These are phyloP conservation scores for Caenorhabditis uteleia DNA, from an alignment of 2,888 invertebrate genomes.

Conservation along the genomic window DNA sequence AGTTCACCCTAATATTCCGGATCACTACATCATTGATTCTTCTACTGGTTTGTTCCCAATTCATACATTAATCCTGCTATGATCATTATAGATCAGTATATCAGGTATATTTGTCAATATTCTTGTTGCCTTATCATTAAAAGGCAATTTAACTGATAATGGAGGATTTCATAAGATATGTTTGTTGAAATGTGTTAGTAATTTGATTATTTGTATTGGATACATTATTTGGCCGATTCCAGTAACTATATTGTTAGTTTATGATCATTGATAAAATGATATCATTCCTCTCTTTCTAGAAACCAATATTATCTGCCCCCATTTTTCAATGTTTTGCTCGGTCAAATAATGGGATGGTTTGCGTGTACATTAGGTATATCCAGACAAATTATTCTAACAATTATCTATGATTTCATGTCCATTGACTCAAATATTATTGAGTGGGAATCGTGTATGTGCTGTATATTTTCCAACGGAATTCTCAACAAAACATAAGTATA, in stretches of 20 bases:
- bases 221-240: conserved; percentile 23
- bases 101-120: conserved; percentile 11
- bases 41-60: no score
- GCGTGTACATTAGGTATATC: conserved; percentile 15
- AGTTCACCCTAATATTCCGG: no score
- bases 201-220: conserved; percentile 20
- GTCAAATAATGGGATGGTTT: conserved; percentile 29
- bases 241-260: conserved; percentile 6
- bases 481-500: no score
- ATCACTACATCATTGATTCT: no score
- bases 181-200: conserved; percentile 25
- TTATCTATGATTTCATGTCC: no score
- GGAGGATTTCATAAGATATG: conserved; percentile 20
- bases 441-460: neutral
- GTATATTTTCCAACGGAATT: neutral
- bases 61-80: no score
- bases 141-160: conserved; percentile 13
- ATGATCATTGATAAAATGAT: neutral
- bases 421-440: neutral
- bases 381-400: no score
- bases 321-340: conserved; percentile 17
- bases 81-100: no score
- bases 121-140: conserved; percentile 7
- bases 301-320: conserved; percentile 21
- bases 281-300: conserved; percentile 5